Evolutionary conservation across 2,113 vertebrate genomes (phyloP).

Genomic region (Tautogolabrus adspersus): DNA sequence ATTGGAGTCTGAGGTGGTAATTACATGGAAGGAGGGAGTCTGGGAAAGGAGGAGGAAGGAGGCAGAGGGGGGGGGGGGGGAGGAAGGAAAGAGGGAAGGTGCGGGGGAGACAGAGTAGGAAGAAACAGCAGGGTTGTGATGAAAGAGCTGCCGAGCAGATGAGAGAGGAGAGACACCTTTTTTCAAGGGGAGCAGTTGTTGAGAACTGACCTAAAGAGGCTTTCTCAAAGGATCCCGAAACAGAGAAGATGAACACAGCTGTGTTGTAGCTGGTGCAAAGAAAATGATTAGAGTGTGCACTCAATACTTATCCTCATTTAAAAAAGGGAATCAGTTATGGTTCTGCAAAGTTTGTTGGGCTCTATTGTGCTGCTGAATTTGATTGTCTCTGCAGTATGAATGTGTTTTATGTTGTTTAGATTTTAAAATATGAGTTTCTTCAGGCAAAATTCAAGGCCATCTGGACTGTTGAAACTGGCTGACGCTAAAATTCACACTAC

Average conservation of each 20-base stretch:
- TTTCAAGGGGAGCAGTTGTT: slow-evolving; percentile 4
- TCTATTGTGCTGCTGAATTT: neutral
- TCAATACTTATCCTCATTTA: too few relatives aligned
- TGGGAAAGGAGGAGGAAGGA: slow-evolving; percentile 35
- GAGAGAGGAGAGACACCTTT: slow-evolving; percentile 18
- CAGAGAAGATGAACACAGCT: too few relatives aligned
- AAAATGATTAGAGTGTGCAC: neutral
- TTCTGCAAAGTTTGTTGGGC: neutral
- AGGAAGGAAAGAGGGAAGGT: neutral
- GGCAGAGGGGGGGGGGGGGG: slow-evolving; percentile 1
- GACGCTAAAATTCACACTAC: slow-evolving; percentile 15
- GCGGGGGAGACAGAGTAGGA: slow-evolving; percentile 15
- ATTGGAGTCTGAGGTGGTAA: slow-evolving; percentile 84
- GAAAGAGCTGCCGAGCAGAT: slow-evolving; percentile 31
- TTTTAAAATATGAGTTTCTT: slow-evolving; percentile 12
- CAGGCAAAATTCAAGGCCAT: slow-evolving; percentile 12
- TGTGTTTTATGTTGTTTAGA: slow-evolving; percentile 10
- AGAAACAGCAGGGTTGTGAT: slow-evolving; percentile 27
- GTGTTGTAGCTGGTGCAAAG: too few relatives aligned
- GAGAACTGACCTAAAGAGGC: neutral
- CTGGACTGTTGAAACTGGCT: slow-evolving; percentile 28
- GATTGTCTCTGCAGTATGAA: neutral
- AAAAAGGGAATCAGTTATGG: neutral
- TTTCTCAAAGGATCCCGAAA: neutral
- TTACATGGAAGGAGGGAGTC: slow-evolving; percentile 69